Base-by-base conservation (phyloP, 1,140 invertebrate genomes). In the Calliopsis andreniformis region DNA sequence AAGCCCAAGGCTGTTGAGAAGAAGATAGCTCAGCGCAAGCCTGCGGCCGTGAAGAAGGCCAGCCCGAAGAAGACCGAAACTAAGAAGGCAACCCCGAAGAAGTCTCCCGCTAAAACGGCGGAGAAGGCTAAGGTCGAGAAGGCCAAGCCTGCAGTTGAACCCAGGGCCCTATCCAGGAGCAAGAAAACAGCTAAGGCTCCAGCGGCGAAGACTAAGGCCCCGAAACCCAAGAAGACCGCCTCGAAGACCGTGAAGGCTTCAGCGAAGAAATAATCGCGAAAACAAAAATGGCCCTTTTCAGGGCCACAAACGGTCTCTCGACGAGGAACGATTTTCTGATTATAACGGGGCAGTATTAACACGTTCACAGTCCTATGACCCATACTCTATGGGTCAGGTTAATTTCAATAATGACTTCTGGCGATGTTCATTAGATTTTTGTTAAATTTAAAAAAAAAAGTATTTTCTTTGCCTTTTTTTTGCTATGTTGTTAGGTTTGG, bases 261-360 rank as follows among this genome's bases (percentile, higher is more conserved):
- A 51, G 61, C 77, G 0, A 85, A 84, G 18, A 85, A 85, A 64
- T 84, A 84, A 83, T 20, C 35, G 2, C 18, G 1, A 5, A 1
- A 76, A n/a, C 25, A 68, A 51, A 82, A 83, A 47, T 78, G 80
- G 80, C 80, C 79, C 80, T 82, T 83, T 78, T 83, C 79, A 83
- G 80, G 80, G 80, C 79, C 80, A 64, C 75, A 66, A 64, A 39
- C 53, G 20, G 4, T 8, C 51, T n/a, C 5, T 6, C 53, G n/a
- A n/a, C 39, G 14, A 55, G 61, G 61, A 55, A 73, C 28, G 32
- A 64, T 32, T 20, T 63, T 72, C 20, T 16, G 12, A 45, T 14
- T 55, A 73, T 43, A 1, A 42, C 2, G 28, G 23, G 32, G 43
- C 47, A 55, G 25, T n/a, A n/a, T n/a, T n/a, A n/a, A n/a, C n/a